phyloP scores from a whole-genome alignment of 2,113 vertebrate species.

The Sander vitreus region DNA sequence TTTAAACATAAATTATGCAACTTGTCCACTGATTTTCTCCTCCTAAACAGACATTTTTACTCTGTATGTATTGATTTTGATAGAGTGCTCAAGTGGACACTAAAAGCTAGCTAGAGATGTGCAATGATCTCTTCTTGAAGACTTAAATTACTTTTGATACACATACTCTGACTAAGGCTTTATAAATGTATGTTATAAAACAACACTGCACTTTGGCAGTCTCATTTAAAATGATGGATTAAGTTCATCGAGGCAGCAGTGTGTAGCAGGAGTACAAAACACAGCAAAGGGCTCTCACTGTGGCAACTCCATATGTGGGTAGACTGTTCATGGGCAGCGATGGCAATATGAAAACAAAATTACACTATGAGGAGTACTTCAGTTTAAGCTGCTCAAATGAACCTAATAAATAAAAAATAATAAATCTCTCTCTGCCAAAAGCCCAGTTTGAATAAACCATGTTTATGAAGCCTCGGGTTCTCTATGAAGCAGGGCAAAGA shows the following conservation, averaged over 20 bases:
- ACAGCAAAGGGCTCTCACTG: neutral
- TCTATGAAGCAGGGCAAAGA: neutral
- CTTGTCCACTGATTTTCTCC: neutral
- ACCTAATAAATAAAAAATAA: neutral
- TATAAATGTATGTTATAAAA: slow-evolving; percentile 19
- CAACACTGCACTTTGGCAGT: neutral
- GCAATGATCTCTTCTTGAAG: slow-evolving; percentile 1
- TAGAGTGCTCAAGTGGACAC: neutral
- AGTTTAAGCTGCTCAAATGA: neutral
- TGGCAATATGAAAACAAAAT: slow-evolving; percentile 1
- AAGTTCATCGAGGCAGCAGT: slow-evolving; percentile 9
- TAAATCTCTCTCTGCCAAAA: neutral
- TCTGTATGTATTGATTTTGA: neutral
- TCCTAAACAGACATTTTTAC: neutral
- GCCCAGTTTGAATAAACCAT: neutral
- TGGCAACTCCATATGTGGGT: neutral
- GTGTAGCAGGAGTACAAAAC: neutral
- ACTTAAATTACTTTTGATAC: slow-evolving; percentile 14
- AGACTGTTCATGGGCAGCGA: neutral
- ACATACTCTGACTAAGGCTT: slow-evolving; percentile 2
- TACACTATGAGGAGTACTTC: neutral
- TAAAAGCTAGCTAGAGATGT: neutral
- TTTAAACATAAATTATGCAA: neutral
- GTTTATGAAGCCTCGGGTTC: neutral
- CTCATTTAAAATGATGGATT: slow-evolving; percentile 37